These are phyloP conservation scores for Isichthys henryi DNA, from an alignment of 2,113 vertebrate species.

Conservation along the genomic window DNA sequence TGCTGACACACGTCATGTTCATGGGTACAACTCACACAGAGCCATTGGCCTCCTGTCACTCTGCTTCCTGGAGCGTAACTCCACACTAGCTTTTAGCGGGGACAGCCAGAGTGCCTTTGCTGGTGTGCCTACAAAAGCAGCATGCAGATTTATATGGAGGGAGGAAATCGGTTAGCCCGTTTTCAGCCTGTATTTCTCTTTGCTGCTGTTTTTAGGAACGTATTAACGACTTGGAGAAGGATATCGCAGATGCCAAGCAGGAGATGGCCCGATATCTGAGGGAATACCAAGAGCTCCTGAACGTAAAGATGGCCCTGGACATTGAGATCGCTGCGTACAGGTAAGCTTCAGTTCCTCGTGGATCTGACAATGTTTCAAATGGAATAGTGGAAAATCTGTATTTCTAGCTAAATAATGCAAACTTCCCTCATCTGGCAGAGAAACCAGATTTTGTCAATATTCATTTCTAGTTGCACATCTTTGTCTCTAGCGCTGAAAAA, in stretches of 20 bases:
- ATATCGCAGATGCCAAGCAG: constrained; percentile 67
- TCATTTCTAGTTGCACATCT: background rate
- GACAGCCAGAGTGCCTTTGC: background rate
- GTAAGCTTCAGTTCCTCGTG: constrained; percentile 29
- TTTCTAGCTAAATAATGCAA: background rate
- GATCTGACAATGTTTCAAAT: background rate
- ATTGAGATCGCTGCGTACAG: constrained; percentile 70
- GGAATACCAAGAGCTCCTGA: constrained; percentile 55
- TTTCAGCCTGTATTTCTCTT: background rate
- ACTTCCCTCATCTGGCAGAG: background rate
- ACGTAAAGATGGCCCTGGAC: constrained; percentile 71
- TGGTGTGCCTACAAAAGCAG: background rate
- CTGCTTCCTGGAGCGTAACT: background rate
- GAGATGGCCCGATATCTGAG: constrained; percentile 63
- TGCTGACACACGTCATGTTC: background rate
- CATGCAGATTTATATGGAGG: background rate
- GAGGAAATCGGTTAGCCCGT: background rate
- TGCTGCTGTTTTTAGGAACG: constrained; percentile 23
- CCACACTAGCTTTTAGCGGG: background rate
- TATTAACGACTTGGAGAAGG: constrained; percentile 64
- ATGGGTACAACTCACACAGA: background rate
- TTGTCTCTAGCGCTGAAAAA: background rate
- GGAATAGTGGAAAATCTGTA: background rate
- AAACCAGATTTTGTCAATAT: background rate
- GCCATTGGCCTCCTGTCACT: background rate